A percentile compares a stretch with the other conserved stretches of the same genome.
Evolutionary conservation across 2,113 vertebrate species (phyloP).

Genomic region (Machaerirhynchus nigripectus): DNA sequence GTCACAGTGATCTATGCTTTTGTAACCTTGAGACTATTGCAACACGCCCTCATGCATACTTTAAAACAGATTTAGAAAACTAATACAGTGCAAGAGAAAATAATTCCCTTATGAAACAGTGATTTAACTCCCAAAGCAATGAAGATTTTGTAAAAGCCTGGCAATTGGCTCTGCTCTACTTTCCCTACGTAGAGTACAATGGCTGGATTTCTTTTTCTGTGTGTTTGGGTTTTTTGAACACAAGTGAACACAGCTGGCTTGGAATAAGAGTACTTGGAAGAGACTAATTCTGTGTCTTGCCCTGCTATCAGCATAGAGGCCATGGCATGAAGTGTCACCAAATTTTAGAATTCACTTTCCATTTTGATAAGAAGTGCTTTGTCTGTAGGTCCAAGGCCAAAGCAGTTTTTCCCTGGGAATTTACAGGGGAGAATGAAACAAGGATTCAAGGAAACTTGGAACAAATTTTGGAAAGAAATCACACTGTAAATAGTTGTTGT

Average conservation of each 20-base stretch:
- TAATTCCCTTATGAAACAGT: not conserved
- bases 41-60: not conserved
- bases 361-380: not conserved
- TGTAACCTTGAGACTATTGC: conserved; percentile 1
- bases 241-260: not conserved
- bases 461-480: not conserved
- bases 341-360: not conserved
- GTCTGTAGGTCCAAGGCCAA: not conserved
- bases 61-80: not conserved
- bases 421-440: not conserved
- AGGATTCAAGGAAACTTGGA: not conserved
- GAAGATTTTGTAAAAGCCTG: not conserved
- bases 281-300: not conserved
- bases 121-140: not conserved
- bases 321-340: not conserved
- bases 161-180: not conserved
- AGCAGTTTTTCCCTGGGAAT: not conserved
- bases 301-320: not conserved
- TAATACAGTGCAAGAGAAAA: not conserved
- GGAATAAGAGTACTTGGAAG: not conserved
- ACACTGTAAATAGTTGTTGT: not conserved
- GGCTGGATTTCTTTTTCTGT: not conserved
- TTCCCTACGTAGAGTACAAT: not conserved
- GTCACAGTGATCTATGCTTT: not conserved
- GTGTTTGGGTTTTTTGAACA: not conserved